Percentiles rank a stretch among this genome's conserved stretches.
These are phyloP conservation scores for Pogonocherus hispidulus DNA, from an alignment of 2,888 invertebrate genomes.

Conservation along the genomic window DNA sequence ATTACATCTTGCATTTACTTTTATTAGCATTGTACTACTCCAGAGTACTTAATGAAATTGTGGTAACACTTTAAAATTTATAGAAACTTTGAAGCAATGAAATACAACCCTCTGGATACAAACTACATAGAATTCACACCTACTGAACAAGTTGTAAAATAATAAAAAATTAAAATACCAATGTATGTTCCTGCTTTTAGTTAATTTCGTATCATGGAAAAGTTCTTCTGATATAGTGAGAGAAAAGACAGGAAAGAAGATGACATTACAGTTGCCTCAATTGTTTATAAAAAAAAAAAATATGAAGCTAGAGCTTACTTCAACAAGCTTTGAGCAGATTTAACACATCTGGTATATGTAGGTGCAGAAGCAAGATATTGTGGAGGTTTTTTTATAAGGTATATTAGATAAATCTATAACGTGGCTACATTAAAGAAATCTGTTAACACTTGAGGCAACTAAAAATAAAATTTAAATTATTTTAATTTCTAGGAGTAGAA, in stretches of 20 bases:
- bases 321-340: slow-evolving; percentile 6
- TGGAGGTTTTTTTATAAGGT: neutral
- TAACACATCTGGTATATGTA: neutral
- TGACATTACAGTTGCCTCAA: slow-evolving; percentile 51
- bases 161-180: slow-evolving; percentile 17
- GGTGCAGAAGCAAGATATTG: slow-evolving; percentile 16
- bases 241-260: slow-evolving; percentile 36
- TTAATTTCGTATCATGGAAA: slow-evolving; percentile 19
- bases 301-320: slow-evolving; percentile 3
- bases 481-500: slow-evolving; percentile 19
- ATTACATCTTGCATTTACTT: neutral
- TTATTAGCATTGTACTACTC: slow-evolving; percentile 5
- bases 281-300: slow-evolving; percentile 39
- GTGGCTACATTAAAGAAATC: slow-evolving; percentile 6
- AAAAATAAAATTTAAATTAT: slow-evolving; percentile 25
- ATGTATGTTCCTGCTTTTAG: slow-evolving; percentile 3
- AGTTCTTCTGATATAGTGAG: slow-evolving; percentile 17
- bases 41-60: neutral
- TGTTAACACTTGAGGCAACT: slow-evolving; percentile 54
- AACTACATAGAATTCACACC: neutral
- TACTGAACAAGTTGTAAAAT: neutral
- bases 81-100: slow-evolving; percentile 10
- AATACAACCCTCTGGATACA: slow-evolving; percentile 24
- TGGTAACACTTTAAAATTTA: too few species aligned
- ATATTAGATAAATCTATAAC: slow-evolving; percentile 19